phyloP scores from a whole-genome alignment of 2,113 vertebrate genomes.

The Nyctereutes procyonoides region DNA sequence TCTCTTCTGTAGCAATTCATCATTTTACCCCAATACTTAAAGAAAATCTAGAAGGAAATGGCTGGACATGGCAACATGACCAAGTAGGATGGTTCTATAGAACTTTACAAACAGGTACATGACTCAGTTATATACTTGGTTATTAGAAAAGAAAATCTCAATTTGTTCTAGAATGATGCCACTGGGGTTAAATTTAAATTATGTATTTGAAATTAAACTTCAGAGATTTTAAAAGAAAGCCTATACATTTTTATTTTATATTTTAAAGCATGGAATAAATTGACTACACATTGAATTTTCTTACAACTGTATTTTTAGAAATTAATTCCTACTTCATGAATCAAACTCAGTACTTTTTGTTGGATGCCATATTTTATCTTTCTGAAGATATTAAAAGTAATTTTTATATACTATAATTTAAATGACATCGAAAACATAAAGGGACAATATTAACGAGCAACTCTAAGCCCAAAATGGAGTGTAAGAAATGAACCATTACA shows the following conservation, averaged over 20 bases:
- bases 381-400: neutral
- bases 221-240: neutral
- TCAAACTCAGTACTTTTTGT: neutral
- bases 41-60: neutral
- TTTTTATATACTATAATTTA: constrained; percentile 40
- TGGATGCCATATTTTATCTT: constrained; percentile 4
- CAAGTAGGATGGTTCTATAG: neutral
- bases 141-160: constrained; percentile 42
- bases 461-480: neutral
- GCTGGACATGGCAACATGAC: neutral
- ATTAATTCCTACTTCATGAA: constrained; percentile 42
- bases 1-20: constrained; percentile 12
- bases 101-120: neutral
- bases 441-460: neutral
- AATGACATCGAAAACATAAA: constrained; percentile 1
- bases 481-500: neutral
- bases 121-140: neutral
- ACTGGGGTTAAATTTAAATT: constrained; percentile 28
- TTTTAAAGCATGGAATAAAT: constrained; percentile 31
- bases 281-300: neutral
- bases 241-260: constrained; percentile 11
- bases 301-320: neutral
- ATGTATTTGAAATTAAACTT: constrained; percentile 38
- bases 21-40: neutral
- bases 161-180: neutral